Evolutionary conservation across 2,797 vertebrate species (phyloP).

Genomic region (Helostoma temminkii): DNA sequence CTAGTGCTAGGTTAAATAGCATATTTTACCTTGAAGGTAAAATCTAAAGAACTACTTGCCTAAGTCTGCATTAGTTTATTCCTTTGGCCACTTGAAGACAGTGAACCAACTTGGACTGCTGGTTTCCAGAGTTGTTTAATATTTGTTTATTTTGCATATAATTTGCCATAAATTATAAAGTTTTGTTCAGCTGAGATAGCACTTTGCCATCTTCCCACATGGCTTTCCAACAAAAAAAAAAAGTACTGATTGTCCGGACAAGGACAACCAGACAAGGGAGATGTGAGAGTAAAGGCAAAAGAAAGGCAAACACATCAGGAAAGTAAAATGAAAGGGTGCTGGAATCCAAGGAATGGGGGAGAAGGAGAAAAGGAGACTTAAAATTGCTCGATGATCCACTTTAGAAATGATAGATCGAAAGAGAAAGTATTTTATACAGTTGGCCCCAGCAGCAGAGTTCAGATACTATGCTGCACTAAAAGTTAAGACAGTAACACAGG

Average conservation of each 20-base stretch:
- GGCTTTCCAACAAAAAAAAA: no score
- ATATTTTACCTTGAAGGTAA: no score
- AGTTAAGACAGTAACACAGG: slow-evolving; percentile 45
- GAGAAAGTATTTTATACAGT: slow-evolving; percentile 46
- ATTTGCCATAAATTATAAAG: no score
- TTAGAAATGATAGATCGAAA: slow-evolving; percentile 53
- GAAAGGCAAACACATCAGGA: slow-evolving; percentile 18
- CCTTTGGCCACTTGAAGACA: no score
- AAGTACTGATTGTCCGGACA: no score
- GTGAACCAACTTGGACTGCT: no score
- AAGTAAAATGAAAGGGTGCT: slow-evolving; percentile 22
- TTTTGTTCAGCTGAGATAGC: not conserved
- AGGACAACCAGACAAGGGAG: slow-evolving; percentile 6
- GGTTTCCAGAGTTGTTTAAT: no score
- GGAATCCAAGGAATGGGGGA: slow-evolving; percentile 20
- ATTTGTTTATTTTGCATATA: no score
- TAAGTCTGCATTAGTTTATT: no score
- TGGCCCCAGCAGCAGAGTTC: slow-evolving; percentile 34
- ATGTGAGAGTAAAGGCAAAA: slow-evolving; percentile 15
- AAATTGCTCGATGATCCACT: slow-evolving; percentile 31
- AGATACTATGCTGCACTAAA: slow-evolving; percentile 40
- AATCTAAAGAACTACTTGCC: no score
- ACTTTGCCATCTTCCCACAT: not conserved
- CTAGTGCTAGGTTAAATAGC: no score
- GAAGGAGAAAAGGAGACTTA: slow-evolving; percentile 4